These are phyloP conservation scores for Phodopus roborovskii DNA, from an alignment of 2,113 vertebrate genomes.

Conservation along the genomic window DNA sequence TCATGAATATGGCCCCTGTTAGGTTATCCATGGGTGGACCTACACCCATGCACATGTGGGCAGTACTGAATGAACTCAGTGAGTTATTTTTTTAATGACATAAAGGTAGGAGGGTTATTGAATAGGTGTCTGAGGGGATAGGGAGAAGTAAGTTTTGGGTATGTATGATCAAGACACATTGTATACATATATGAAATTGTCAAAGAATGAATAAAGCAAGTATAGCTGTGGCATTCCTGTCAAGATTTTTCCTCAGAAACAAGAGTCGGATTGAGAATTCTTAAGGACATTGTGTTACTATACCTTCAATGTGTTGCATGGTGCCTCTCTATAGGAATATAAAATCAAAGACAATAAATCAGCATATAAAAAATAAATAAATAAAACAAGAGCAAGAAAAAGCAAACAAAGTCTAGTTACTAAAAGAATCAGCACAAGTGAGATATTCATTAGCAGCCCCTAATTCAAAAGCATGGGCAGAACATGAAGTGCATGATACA, in stretches of 20 bases:
- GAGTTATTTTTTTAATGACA: neutral
- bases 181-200: neutral
- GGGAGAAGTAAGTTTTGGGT: neutral
- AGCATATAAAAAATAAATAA: too few species aligned
- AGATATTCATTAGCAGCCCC: neutral
- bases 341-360: too few species aligned
- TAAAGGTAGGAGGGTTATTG: neutral
- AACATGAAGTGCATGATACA: too few species aligned
- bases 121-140: neutral
- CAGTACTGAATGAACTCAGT: neutral
- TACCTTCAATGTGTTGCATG: too few species aligned
- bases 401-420: neutral
- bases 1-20: neutral
- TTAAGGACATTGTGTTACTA: too few species aligned
- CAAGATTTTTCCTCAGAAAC: too few species aligned
- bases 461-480: neutral
- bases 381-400: neutral
- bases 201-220: neutral
- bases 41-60: neutral
- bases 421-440: neutral
- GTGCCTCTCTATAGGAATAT: too few species aligned
- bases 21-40: neutral
- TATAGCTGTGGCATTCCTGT: too few species aligned
- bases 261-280: too few species aligned
- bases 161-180: neutral